Base-by-base conservation (phyloP, 2,888 invertebrate genomes). In the Calliopum simillimum region DNA sequence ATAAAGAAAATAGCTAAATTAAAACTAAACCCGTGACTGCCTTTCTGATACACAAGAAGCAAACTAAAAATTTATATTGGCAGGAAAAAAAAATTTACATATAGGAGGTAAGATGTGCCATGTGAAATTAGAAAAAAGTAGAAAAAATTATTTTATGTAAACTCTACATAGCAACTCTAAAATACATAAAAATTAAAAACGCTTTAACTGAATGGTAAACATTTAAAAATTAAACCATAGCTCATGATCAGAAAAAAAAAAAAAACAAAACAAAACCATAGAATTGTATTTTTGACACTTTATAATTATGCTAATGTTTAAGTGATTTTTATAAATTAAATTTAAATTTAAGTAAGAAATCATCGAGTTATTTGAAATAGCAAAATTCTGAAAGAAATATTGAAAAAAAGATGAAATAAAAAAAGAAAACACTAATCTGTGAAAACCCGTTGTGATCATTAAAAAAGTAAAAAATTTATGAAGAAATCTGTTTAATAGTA, bases 391-490 rank as follows among this genome's bases (percentile, higher is more conserved):
- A 23, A 66, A 19, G 21, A 66, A 55, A 47, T 25, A 19, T 23
- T 55, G n/a, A 19, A 23, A 55, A 3, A 53, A 21, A 19, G n/a
- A 13, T 2, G 53, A 61, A 61, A n/a, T 46, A 44, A 14, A 61
- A 61, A 75, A 75, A 71, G 72, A 76, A 78, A 64, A 59, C 19
- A 79, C 79, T 76, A 72, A 75, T 82, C 81, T 81, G 81, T 82
- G 82, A 81, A 80, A 79, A 81, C 79, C 80, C 76, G 81, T 82
- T 81, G 81, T 81, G 82, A 81, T 82, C 71, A 63, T 55, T 73
- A 70, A 68, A 65, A 56, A 61, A 74, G 71, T 75, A 74, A 76
- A 77, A 74, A 79, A 77, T 76, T 75, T 76, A 74, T 76, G 77
- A 77, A 76, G 74, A 79, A 80, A 76, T 76, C 76, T 78, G 77